Evolutionary conservation across 2,113 vertebrate genomes (phyloP).

Genomic region (Crotalus horridus): DNA sequence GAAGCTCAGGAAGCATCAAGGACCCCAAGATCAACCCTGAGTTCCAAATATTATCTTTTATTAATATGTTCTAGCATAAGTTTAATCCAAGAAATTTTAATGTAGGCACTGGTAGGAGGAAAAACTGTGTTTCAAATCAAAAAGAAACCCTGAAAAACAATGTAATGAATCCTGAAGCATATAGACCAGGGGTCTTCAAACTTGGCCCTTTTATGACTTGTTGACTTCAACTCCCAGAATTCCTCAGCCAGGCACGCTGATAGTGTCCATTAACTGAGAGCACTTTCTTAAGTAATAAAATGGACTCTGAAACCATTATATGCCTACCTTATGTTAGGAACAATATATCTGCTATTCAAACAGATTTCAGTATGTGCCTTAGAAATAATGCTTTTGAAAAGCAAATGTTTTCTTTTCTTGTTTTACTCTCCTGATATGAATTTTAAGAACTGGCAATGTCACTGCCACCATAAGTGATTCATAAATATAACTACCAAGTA

Average conservation of each 20-base stretch:
- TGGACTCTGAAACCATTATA: background rate
- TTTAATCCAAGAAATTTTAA: background rate
- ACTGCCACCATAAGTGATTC: background rate
- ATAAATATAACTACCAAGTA: background rate
- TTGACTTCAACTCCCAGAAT: no score
- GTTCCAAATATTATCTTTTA: background rate
- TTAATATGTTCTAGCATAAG: background rate
- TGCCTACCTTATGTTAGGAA: background rate
- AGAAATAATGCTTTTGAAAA: background rate
- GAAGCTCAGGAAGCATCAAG: no score
- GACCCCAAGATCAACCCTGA: background rate
- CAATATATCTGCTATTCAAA: background rate
- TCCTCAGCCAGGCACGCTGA: no score
- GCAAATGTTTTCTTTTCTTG: background rate
- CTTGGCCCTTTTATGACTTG: no score
- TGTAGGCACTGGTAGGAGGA: background rate
- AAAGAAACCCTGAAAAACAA: background rate
- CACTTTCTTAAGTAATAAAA: background rate
- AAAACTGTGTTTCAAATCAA: background rate
- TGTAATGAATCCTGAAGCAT: background rate
- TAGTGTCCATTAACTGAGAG: background rate
- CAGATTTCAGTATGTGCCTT: background rate
- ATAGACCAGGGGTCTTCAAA: background rate
- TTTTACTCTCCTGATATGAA: background rate
- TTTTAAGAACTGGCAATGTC: background rate